Conservation (phyloP, 1,140 invertebrate genomes). For the Nephotettix cincticeps region DNA sequence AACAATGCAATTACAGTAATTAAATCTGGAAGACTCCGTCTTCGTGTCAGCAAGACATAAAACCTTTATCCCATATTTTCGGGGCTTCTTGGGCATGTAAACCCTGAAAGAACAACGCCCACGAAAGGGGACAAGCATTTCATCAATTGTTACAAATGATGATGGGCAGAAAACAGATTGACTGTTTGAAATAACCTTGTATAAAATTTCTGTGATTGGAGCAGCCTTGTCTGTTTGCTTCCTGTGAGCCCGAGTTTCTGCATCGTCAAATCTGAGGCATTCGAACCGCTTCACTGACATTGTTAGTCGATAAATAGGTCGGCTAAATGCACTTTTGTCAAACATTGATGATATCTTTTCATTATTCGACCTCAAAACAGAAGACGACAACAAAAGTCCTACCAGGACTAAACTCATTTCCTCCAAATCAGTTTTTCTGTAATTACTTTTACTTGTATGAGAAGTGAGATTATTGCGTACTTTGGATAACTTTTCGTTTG, state of each 20-base stretch:
- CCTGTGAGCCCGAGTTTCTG: background rate
- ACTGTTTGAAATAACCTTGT: background rate
- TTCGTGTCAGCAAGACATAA: no score
- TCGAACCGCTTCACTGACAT: background rate
- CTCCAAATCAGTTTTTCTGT: no score
- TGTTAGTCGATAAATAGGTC: background rate
- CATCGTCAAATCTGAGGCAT: slow-evolving; percentile 1
- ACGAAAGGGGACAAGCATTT: background rate
- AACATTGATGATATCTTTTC: background rate
- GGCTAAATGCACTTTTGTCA: background rate
- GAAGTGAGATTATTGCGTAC: no score
- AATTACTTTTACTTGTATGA: no score
- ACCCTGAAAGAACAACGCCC: background rate
- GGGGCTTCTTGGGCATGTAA: background rate
- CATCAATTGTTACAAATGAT: background rate
- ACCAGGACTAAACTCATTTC: no score
- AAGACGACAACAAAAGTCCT: no score
- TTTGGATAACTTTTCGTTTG: no score
- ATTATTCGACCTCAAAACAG: no score
- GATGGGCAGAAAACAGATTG: background rate
- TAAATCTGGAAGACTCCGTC: no score
- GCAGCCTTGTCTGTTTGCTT: background rate
- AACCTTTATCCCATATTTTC: background rate
- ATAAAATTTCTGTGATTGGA: background rate
- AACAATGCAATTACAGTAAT: no score